Conservation (phyloP, 2,113 vertebrate genomes). For the Zosterops lateralis region DNA sequence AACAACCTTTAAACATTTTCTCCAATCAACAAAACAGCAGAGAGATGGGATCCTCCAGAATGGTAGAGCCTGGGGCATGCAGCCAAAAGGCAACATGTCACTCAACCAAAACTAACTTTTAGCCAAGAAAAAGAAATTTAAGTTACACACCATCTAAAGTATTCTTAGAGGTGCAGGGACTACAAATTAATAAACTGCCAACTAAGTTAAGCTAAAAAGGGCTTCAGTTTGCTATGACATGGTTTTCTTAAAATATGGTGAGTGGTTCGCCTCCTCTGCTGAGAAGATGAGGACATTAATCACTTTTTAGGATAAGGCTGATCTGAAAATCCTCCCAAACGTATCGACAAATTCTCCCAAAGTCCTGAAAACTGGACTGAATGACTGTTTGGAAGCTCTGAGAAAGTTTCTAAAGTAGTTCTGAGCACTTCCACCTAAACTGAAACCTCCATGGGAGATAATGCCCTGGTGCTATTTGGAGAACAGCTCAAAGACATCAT, state of each 20-base stretch:
- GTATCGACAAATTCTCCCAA: neutral
- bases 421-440: neutral
- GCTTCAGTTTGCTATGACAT: neutral
- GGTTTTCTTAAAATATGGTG: neutral
- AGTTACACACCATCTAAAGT: neutral
- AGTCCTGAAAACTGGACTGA: neutral
- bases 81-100: neutral
- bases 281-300: neutral
- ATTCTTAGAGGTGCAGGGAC: neutral
- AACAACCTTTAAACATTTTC: neutral
- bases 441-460: neutral
- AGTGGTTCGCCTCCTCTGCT: neutral
- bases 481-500: neutral
- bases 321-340: neutral
- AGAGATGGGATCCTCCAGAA: neutral
- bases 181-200: neutral
- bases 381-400: neutral
- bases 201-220: neutral
- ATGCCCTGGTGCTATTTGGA: neutral
- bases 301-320: neutral
- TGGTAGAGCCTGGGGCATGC: neutral
- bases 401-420: conserved; percentile 2
- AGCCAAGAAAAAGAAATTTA: neutral
- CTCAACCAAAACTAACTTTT: neutral
- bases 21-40: neutral